Conservation (phyloP, 2,888 invertebrate genomes). For the Dryomyza anilis region DNA sequence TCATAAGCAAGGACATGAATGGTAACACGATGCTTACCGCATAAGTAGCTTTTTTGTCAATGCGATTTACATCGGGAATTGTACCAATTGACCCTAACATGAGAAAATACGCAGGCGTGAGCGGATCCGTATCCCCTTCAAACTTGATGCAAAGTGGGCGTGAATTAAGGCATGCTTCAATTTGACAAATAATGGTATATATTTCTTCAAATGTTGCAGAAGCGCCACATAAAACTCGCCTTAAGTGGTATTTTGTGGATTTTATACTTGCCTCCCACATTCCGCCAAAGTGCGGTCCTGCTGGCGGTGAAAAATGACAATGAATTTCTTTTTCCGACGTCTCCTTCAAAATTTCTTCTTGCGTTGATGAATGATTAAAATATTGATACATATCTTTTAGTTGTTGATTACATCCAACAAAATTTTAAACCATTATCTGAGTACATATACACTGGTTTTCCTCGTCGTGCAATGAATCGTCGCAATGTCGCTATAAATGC, state of each 20-base stretch:
- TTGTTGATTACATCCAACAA: slow-evolving; percentile 14
- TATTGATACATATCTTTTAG: too few relatives aligned
- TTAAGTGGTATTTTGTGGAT: background rate
- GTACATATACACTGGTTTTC: background rate
- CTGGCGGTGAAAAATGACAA: slow-evolving; percentile 16
- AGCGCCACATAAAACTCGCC: background rate
- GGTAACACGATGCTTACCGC: too few relatives aligned
- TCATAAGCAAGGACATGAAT: too few relatives aligned
- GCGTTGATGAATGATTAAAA: too few relatives aligned
- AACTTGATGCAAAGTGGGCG: background rate
- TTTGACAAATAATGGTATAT: too few relatives aligned
- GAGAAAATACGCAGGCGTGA: too few relatives aligned
- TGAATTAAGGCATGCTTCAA: background rate
- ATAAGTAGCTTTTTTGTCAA: too few relatives aligned
- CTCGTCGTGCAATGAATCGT: background rate
- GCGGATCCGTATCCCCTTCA: too few relatives aligned
- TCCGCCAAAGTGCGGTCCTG: slow-evolving; percentile 18
- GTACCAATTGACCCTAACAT: too few relatives aligned
- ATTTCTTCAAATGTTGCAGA: background rate
- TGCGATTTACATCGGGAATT: too few relatives aligned
- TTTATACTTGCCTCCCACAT: too few relatives aligned
- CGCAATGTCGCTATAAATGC: slow-evolving; percentile 8
- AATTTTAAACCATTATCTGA: slow-evolving; percentile 4
- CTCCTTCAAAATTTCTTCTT: background rate
- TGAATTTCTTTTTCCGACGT: too few relatives aligned